phyloP scores from a whole-genome alignment of 2,888 invertebrate genomes.

The Gisinianus flammeolus region DNA sequence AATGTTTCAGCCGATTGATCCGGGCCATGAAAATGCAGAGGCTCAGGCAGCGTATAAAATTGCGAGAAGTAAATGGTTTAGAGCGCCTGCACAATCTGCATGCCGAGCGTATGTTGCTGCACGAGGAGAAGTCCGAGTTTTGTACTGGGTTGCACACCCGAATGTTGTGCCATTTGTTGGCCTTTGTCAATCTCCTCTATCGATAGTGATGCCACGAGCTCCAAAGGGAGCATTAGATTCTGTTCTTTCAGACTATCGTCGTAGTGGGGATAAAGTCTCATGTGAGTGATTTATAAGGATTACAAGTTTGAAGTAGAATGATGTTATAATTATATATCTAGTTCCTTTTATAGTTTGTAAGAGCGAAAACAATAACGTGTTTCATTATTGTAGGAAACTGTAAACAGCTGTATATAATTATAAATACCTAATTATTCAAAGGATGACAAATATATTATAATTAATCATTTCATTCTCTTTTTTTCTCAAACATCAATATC shows the following conservation, averaged over 20 bases:
- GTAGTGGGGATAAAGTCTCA: constrained; percentile 82
- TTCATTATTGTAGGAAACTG: too few species aligned
- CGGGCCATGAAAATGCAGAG: constrained; percentile 72
- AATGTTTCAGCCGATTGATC: constrained; percentile 92
- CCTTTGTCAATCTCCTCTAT: constrained; percentile 85
- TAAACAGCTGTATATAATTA: too few species aligned
- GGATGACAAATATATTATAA: too few species aligned
- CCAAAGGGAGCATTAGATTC: constrained; percentile 89
- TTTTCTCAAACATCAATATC: too few species aligned
- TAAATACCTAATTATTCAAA: too few species aligned
- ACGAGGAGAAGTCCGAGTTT: constrained; percentile 89
- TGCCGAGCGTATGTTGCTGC: constrained; percentile 97
- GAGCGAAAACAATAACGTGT: too few species aligned
- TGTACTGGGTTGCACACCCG: constrained; percentile 82
- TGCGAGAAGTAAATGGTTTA: constrained; percentile 87
- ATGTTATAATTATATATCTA: too few species aligned
- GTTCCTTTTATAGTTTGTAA: too few species aligned
- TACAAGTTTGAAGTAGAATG: too few species aligned
- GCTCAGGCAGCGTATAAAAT: constrained; percentile 71
- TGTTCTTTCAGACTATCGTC: constrained; percentile 81
- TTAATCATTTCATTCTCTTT: too few species aligned
- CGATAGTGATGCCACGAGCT: constrained; percentile 86
- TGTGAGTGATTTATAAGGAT: too few species aligned
- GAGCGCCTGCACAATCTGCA: constrained; percentile 88
- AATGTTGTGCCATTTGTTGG: constrained; percentile 87